Base-by-base conservation (phyloP, 1,140 invertebrate genomes). In the Aplysia californica region DNA sequence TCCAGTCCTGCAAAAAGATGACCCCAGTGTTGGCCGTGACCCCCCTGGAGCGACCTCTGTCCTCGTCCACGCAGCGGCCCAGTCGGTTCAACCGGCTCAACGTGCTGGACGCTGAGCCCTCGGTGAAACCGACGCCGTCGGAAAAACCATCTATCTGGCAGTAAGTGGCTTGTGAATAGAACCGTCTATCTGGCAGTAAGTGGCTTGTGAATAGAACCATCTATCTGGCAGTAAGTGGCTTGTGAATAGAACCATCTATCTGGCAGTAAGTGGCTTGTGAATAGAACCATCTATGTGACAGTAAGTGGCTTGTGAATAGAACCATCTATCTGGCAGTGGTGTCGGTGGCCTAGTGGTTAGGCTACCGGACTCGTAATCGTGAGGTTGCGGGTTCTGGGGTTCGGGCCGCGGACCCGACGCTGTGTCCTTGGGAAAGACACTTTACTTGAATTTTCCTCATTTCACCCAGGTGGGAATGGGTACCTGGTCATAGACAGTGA, bases 21-120 rank as follows among this genome's bases (percentile, higher is more conserved):
- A 82, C 79, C 0, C 79, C 83, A 50, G 81, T 82, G 35, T 68
- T 82, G 56, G 75, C 82, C 38, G 75, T 81, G n/a, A 83, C 80
- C 0, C 81, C 81, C 20, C 33, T 79, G 59, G 75, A 80, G n/a
- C 71, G 79, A 1, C 81, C 80, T 18, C 74, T 79, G 35, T 68
- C 79, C 1, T 70, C 70, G 4, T 55, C 78, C 26, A 69, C 75
- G 23, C 71, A 66, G 20, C 65, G 71, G 50, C 78, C 82, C 20
- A 79, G 76, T 33, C 26, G 76, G 26, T 77, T 69, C 44, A n/a
- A n/a, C n/a, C n/a, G n/a, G n/a, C n/a, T n/a, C n/a, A n/a, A n/a
- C n/a, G 10, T n/a, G 3, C 36, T 61, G 29, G 35, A 15, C 35
- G 31, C 26, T 20, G 74, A 75, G 36, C 41, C 58, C 5, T 31